Base-by-base conservation (phyloP, 2,113 vertebrate genomes). In the Hiodon tergisus region DNA sequence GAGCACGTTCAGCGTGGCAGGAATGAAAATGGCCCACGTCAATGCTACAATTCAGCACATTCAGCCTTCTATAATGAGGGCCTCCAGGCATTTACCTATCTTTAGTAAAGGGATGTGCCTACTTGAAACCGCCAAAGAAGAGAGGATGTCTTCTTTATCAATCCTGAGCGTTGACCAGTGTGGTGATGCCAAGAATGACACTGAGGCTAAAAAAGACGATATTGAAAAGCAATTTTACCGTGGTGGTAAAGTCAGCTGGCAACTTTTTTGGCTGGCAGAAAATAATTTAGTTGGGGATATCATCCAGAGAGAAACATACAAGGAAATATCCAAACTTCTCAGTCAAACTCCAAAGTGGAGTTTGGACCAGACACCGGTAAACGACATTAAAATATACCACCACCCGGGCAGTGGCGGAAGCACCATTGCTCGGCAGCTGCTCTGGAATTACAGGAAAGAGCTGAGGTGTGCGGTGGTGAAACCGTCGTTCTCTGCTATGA, bases 361-460 rank as follows among this genome's bases (percentile, higher is more conserved):
- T 0, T 0, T 11, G 1, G 76, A 83, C 46, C 85, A 86, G 13
- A 75, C 76, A 52, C 82, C 89, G 0, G 87, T 94, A 51, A 80
- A 78, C 9, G 86, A 80, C 57, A 82, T 95, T 14, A 92, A 91
- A 78, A 89, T 95, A 83, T 93, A 86, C 80, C 94, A 95, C 82
- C 92, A 94, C 54, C 93, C 94, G 17, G 94, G 93, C 62, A 94
- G 94, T 4, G 94, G 93, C 50, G 93, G 94, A 69, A 95, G 93
- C 79, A 94, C 93, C 67, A 89, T 94, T 46, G 91, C 92, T 78
- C 86, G 91, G 8, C 92, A 94, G 57, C 83, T 94, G 53, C 81
- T 95, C 0, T 95, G 93, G 93, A 92, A 90, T 75, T 86, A 83
- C 16, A 90, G 87, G 76, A 92, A 84, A 76, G 76, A 84, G 8